Conservation (phyloP, 1,140 invertebrate species). For the Muscidifurax raptorellus region DNA sequence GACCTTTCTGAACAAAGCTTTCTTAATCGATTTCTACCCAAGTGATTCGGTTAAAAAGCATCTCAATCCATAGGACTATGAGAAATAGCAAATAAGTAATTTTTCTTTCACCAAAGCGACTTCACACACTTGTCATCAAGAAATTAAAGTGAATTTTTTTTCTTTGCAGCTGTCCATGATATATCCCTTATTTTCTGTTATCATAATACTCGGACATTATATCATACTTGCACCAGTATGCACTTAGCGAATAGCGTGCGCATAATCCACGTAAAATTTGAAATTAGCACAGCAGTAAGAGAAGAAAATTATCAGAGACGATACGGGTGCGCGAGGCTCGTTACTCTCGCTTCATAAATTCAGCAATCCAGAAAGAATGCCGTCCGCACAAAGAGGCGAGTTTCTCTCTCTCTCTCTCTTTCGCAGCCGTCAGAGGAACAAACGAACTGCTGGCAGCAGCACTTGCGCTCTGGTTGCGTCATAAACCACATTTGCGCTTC, state of each 20-base stretch:
- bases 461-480: conserved; percentile 18
- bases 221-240: no score
- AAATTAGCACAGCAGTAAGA: not conserved
- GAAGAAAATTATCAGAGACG: not conserved
- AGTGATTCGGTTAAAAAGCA: no score
- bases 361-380: conserved; percentile 29
- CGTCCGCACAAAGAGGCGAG: not conserved
- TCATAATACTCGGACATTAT: not conserved
- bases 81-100: no score
- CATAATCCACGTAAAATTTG: not conserved
- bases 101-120: no score
- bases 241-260: not conserved
- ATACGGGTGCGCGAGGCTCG: not conserved
- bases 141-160: not conserved
- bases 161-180: no score
- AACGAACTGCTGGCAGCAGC: conserved; percentile 25
- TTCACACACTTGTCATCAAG: no score
- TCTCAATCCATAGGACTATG: no score
- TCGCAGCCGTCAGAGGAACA: conserved; percentile 21
- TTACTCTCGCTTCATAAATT: conserved; percentile 40
- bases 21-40: no score
- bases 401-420: not conserved
- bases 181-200: no score
- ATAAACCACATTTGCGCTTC: conserved; percentile 44
- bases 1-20: no score